Evolutionary conservation across 1,140 invertebrate genomes (phyloP), one percentile per base, ranked within the genome.

Genomic region (Cyphomyrmex costatus): DNA sequence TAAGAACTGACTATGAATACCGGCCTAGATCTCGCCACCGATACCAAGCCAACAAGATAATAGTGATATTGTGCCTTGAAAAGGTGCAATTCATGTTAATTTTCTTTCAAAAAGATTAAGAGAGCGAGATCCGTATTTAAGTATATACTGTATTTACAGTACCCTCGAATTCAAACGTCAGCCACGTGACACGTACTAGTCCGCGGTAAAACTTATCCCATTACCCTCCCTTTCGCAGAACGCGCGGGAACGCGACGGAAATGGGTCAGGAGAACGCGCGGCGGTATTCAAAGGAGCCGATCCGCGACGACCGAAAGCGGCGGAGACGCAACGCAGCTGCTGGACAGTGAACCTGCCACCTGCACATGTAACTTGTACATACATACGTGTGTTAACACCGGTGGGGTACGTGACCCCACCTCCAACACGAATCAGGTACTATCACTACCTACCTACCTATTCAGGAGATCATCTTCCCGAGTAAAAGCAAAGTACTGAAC

Each of bases 401-500:
- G 63, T 63, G 71, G 60, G 85, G 24, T 86, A 71, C 65, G 49
- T 51, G 86, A 88, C 86, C 91, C 91, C 90, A 83, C 90, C 90
- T 90, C 73, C 70, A 86, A 42, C 60, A 49, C 30, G 51, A 36
- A 68, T 46, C 65, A 49, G 36, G 61, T 82, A 84, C 90, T 88
- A 87, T 89, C 88, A 60, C 89, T 86, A 65, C 73, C 60, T 61
- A 27, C 56, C 56, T 66, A 84, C 70, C 56, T 66, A 61, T 24
- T 68, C 65, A 49, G 77, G 71, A 82, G 82, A 93, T 93, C 89
- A 91, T 93, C 89, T 91, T 90, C 84, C 36, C 46, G 86, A 92
- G 92, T 93, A 92, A 93, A 92, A 93, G 92, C 91, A 86, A 88
- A 87, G 91, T 90, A 71, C 86, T 77, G 80, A 84, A 74, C 89